Evolutionary conservation across 2,113 vertebrate species (phyloP).

Genomic region (Gambusia holbrooki): DNA sequence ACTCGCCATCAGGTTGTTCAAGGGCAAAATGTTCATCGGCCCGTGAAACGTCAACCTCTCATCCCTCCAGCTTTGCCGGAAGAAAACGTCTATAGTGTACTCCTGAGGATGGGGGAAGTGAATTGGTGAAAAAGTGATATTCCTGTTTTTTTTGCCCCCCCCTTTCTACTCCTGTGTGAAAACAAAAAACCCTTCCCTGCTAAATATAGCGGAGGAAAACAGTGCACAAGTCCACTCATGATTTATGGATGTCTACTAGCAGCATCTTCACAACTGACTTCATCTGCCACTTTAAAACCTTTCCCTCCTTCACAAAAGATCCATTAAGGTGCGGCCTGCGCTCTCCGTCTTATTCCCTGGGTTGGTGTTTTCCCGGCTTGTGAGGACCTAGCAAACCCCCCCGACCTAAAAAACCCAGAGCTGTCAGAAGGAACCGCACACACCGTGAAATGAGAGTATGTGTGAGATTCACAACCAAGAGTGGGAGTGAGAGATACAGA

Average conservation of each 20-base stretch:
- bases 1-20: constrained; percentile 99
- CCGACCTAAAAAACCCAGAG: constrained; percentile 59
- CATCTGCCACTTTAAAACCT: constrained; percentile 27
- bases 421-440: constrained; percentile 48
- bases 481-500: constrained; percentile 16
- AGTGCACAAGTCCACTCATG: background rate
- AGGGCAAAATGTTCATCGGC: constrained; percentile 95
- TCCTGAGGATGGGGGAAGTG: constrained; percentile 80
- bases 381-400: constrained; percentile 33
- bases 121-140: background rate
- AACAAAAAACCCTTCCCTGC: constrained; percentile 1
- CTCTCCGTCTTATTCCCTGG: constrained; percentile 8
- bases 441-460: constrained; percentile 33
- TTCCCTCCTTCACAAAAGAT: constrained; percentile 33
- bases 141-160: background rate
- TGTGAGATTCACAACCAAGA: constrained; percentile 25
- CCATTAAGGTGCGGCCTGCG: constrained; percentile 22
- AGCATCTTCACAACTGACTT: constrained; percentile 35
- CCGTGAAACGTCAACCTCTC: constrained; percentile 94
- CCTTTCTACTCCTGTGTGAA: background rate
- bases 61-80: constrained; percentile 97
- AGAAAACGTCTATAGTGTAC: constrained; percentile 99
- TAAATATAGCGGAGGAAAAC: background rate
- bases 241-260: constrained; percentile 5
- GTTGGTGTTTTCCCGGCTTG: constrained; percentile 30